These are phyloP conservation scores for Caenorhabditis sp. DNA, from an alignment of 2,888 invertebrate species.

Conservation along the genomic window DNA sequence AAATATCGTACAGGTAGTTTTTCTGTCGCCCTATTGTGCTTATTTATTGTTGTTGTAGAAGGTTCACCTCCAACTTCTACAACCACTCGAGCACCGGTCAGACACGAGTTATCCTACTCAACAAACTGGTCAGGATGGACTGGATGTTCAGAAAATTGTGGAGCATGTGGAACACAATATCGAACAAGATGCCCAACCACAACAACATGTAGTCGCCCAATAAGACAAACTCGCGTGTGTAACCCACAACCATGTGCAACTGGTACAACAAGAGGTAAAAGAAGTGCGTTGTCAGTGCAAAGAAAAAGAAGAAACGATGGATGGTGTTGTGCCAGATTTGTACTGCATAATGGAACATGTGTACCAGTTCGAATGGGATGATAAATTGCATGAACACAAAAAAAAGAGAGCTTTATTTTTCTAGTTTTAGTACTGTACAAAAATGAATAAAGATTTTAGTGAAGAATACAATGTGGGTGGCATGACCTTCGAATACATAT, in stretches of 20 bases:
- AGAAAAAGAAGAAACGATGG: conserved; percentile 22
- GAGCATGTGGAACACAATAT: conserved; percentile 56
- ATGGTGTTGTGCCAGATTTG: conserved; percentile 43
- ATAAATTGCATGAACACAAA: neutral
- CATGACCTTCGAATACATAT: neutral
- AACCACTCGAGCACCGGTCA: conserved; percentile 5
- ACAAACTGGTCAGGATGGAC: conserved; percentile 54
- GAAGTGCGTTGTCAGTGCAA: conserved; percentile 23
- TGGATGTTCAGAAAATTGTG: conserved; percentile 54
- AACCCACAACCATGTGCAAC: conserved; percentile 37
- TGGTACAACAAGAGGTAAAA: conserved; percentile 42
- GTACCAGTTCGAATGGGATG: conserved; percentile 34
- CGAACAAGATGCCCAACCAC: conserved; percentile 35
- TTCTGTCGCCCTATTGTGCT: neutral
- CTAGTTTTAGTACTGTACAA: neutral
- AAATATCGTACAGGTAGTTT: conserved; percentile 34
- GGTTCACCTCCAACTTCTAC: conserved; percentile 9
- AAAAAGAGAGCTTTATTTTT: neutral
- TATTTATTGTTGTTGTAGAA: neutral
- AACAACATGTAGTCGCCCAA: conserved; percentile 24
- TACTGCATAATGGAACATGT: conserved; percentile 27
- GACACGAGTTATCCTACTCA: conserved; percentile 26
- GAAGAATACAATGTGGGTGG: neutral
- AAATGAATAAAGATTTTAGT: neutral
- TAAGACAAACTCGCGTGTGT: conserved; percentile 33